Conservation (phyloP, 1,140 invertebrate species). For the Campoletis sonorensis region DNA sequence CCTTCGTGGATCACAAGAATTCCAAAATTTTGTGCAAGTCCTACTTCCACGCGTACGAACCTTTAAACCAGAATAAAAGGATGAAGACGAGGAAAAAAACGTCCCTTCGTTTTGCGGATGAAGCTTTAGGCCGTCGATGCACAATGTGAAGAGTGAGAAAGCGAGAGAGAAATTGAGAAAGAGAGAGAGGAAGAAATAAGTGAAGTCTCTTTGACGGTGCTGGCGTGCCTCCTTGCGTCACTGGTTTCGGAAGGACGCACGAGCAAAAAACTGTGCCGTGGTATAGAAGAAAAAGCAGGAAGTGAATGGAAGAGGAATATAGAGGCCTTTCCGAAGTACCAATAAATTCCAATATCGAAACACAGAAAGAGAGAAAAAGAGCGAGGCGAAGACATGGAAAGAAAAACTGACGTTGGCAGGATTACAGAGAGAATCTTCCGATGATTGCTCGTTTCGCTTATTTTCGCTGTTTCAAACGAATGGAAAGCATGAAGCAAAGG, state of each 20-base stretch:
- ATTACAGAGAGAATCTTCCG: constrained; percentile 20
- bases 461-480: background rate
- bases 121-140: background rate
- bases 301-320: constrained; percentile 20
- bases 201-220: background rate
- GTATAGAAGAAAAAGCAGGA: constrained; percentile 27
- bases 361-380: background rate
- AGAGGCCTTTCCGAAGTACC: constrained; percentile 5
- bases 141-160: background rate
- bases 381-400: background rate
- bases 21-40: constrained; percentile 46
- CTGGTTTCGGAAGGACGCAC: constrained; percentile 32
- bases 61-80: constrained; percentile 59
- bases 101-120: constrained; percentile 52
- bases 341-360: constrained; percentile 33
- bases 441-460: constrained; percentile 36
- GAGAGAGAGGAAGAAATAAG: background rate
- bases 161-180: background rate
- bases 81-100: constrained; percentile 49
- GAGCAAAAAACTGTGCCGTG: constrained; percentile 24
- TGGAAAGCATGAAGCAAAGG: background rate
- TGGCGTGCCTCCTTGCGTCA: constrained; percentile 13
- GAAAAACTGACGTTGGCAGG: constrained; percentile 25
- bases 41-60: constrained; percentile 47
- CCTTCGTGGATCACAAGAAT: constrained; percentile 56